Conservation (phyloP, 2,797 vertebrate genomes). For the Lutra lutra region DNA sequence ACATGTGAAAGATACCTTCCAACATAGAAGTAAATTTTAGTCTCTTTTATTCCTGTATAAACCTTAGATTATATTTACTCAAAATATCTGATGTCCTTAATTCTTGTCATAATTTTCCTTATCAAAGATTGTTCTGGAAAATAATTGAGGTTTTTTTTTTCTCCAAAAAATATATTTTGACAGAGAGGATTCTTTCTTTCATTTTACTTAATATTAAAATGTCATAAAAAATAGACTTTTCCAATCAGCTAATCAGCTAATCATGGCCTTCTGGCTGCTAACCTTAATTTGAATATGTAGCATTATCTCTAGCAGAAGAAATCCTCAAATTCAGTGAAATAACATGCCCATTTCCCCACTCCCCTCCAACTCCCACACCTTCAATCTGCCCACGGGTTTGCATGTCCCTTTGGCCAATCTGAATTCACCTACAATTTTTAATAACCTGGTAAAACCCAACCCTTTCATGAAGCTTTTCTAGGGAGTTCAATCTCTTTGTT, state of each 20-base stretch:
- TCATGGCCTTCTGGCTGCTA: not conserved
- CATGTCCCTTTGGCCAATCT: not conserved
- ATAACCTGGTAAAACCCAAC: not conserved
- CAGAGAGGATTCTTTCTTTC: not conserved
- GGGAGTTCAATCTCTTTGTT: not conserved
- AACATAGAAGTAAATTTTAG: constrained; percentile 65
- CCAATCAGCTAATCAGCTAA: not conserved
- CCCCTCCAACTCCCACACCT: accelerated
- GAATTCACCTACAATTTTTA: not conserved
- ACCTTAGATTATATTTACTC: constrained; percentile 16
- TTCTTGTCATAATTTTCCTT: not conserved
- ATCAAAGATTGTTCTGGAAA: not conserved
- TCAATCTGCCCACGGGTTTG: accelerated
- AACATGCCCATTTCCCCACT: no score
- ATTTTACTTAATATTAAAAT: not conserved
- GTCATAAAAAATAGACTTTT: not conserved
- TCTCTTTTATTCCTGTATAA: not conserved
- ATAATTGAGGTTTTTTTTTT: not conserved
- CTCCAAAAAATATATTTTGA: not conserved
- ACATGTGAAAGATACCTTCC: constrained; percentile 59
- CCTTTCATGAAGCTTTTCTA: not conserved
- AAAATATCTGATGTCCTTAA: not conserved
- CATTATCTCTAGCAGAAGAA: not conserved
- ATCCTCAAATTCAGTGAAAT: not conserved
- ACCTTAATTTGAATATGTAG: not conserved